Conservation (phyloP, 1,140 invertebrate species). For the Conopomorpha cramerella region DNA sequence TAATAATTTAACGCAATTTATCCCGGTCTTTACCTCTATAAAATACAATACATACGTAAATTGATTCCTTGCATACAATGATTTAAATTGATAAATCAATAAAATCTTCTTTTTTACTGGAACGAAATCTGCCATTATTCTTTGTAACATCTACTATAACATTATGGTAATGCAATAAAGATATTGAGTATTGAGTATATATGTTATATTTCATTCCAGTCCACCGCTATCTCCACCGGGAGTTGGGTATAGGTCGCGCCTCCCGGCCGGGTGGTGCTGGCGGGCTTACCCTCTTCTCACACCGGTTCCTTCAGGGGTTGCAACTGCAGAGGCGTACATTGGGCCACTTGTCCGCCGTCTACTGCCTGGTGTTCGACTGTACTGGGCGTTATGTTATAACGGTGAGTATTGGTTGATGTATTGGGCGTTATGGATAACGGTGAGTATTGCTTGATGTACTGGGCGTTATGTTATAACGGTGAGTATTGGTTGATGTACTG, state of each 20-base stretch:
- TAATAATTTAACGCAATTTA: too few species aligned
- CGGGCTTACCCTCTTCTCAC: constrained; percentile 60
- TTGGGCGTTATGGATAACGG: too few species aligned
- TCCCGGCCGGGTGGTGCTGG: constrained; percentile 46
- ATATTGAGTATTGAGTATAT: too few species aligned
- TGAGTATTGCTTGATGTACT: too few species aligned
- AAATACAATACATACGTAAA: too few species aligned
- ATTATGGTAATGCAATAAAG: too few species aligned
- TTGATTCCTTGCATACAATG: too few species aligned
- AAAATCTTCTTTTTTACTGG: too few species aligned
- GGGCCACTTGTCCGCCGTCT: constrained; percentile 94
- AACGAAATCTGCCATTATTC: too few species aligned
- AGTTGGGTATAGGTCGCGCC: constrained; percentile 56
- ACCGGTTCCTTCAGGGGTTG: constrained; percentile 73
- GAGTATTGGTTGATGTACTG: constrained; percentile 41
- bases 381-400: constrained; percentile 93
- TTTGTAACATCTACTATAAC: too few species aligned
- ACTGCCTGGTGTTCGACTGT: constrained; percentile 93
- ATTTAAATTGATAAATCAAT: too few species aligned
- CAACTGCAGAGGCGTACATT: constrained; percentile 82
- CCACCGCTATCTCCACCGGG: constrained; percentile 71
- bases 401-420: constrained; percentile 61
- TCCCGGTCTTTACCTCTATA: too few species aligned
- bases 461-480: constrained; percentile 92
- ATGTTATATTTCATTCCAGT: constrained; percentile 64